Evolutionary conservation across 1,140 invertebrate species (phyloP).

Genomic region (Papilio xuthus): DNA sequence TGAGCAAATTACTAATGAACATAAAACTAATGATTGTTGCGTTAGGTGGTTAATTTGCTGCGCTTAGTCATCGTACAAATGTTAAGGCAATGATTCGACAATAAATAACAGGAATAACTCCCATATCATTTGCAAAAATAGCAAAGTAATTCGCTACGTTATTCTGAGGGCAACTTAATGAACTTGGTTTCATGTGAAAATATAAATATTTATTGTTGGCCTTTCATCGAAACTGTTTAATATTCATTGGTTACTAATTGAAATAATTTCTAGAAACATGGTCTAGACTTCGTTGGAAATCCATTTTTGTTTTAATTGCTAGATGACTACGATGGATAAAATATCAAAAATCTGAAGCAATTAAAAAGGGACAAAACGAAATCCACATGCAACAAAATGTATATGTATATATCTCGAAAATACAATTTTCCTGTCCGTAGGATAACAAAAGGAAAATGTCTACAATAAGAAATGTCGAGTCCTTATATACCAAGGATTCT

Average conservation of each 20-base stretch:
- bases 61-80: background rate
- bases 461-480: background rate
- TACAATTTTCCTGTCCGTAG: background rate
- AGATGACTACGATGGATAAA: too few relatives aligned
- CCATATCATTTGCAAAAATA: background rate
- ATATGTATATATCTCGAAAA: background rate
- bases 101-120: background rate
- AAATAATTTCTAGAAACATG: background rate
- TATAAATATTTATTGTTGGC: constrained; percentile 3
- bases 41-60: constrained; percentile 33
- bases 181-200: constrained; percentile 18
- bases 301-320: background rate
- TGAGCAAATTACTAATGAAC: constrained; percentile 42
- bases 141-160: background rate
- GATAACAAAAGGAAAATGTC: background rate
- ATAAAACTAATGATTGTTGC: constrained; percentile 43
- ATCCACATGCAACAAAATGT: background rate
- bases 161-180: background rate
- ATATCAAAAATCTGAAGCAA: too few relatives aligned
- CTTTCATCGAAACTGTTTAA: background rate
- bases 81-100: background rate
- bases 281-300: background rate
- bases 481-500: background rate
- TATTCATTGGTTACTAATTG: background rate
- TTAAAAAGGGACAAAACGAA: background rate